These are phyloP conservation scores for Elgonia sp. DNA, from an alignment of 2,888 invertebrate genomes.

Conservation along the genomic window DNA sequence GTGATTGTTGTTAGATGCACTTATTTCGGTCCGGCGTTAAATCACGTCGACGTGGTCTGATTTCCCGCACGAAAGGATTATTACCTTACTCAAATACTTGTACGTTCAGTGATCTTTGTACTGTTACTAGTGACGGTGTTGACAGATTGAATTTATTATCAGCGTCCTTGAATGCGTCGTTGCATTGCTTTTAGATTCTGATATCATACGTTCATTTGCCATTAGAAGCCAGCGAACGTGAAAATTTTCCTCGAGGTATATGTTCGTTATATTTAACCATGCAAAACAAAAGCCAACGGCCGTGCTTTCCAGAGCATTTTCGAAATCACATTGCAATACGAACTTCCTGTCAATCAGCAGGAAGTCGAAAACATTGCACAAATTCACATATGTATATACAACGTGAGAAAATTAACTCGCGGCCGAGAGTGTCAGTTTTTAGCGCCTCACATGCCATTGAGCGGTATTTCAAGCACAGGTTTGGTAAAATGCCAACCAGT, in stretches of 20 bases:
- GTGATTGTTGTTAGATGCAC: slow-evolving; percentile 62
- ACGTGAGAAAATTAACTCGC: slow-evolving; percentile 71
- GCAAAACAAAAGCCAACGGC: not conserved
- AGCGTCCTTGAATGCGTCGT: slow-evolving; percentile 67
- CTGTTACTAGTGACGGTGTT: slow-evolving; percentile 59
- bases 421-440: slow-evolving; percentile 59
- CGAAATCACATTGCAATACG: slow-evolving; percentile 29
- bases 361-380: slow-evolving; percentile 40
- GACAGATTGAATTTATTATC: slow-evolving; percentile 72
- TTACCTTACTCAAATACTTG: slow-evolving; percentile 69
- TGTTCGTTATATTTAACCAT: slow-evolving; percentile 20
- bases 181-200: slow-evolving; percentile 56
- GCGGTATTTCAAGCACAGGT: slow-evolving; percentile 69
- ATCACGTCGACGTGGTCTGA: slow-evolving; percentile 69
- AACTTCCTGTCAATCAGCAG: slow-evolving; percentile 60
- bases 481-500: slow-evolving; percentile 68
- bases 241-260: slow-evolving; percentile 12
- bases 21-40: slow-evolving; percentile 68
- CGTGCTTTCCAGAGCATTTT: slow-evolving; percentile 20
- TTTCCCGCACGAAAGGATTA: slow-evolving; percentile 69
- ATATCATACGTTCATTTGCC: slow-evolving; percentile 45
- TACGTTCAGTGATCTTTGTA: slow-evolving; percentile 73
- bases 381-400: slow-evolving; percentile 61
- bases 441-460: slow-evolving; percentile 67
- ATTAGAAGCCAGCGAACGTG: not conserved